These are phyloP conservation scores for Trachymyrmex cornetzi DNA, from an alignment of 1,140 invertebrate genomes.

Conservation along the genomic window DNA sequence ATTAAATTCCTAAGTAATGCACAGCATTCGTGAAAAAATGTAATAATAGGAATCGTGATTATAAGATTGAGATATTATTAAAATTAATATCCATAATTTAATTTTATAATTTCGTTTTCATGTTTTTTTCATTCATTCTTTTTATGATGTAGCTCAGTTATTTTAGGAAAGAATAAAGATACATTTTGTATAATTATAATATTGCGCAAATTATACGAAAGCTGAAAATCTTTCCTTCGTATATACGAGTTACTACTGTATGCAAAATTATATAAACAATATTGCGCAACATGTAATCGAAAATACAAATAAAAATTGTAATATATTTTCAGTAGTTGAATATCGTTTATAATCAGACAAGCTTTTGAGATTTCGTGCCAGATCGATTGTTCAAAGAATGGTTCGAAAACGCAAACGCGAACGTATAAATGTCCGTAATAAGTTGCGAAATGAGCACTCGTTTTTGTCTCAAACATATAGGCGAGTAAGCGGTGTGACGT, in stretches of 20 bases:
- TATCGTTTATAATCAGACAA: neutral
- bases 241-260: neutral
- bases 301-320: neutral
- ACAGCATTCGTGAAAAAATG: neutral
- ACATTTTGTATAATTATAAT: neutral
- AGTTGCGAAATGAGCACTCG: conserved; percentile 7
- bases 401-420: neutral
- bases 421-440: neutral
- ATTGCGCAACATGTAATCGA: neutral
- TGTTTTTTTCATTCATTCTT: neutral
- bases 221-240: neutral
- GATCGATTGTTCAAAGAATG: neutral
- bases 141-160: neutral
- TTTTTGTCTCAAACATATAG: conserved; percentile 21
- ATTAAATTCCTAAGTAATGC: conserved; percentile 15
- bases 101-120: neutral
- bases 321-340: neutral
- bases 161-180: neutral
- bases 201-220: neutral
- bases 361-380: neutral
- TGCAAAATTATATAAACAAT: neutral
- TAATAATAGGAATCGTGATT: neutral
- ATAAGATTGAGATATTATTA: neutral
- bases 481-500: conserved; percentile 12
- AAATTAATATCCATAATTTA: neutral